These are phyloP conservation scores for Anaspis maculata DNA, from an alignment of 2,888 invertebrate genomes.

Conservation along the genomic window DNA sequence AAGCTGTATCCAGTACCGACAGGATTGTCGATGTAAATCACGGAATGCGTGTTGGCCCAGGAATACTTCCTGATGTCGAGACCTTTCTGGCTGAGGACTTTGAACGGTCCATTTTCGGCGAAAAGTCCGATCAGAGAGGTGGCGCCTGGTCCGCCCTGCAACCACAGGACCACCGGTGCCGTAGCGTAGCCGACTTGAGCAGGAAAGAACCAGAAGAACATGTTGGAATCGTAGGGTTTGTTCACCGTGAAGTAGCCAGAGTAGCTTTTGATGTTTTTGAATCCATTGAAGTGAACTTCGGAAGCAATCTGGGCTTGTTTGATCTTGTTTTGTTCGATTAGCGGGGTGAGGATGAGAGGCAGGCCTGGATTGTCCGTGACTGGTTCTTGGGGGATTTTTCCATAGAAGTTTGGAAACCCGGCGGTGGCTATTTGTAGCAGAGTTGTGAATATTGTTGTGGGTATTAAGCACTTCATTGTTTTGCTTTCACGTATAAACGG, in stretches of 20 bases:
- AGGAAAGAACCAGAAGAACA: slow-evolving; percentile 91
- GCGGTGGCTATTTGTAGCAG: slow-evolving; percentile 1
- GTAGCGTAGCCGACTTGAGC: slow-evolving; percentile 48
- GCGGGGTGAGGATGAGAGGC: slow-evolving; percentile 69
- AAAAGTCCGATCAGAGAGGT: slow-evolving; percentile 74
- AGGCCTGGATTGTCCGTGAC: slow-evolving; percentile 39
- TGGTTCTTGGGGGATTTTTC: slow-evolving; percentile 14
- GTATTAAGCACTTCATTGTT: neutral
- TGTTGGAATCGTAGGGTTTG: slow-evolving; percentile 64
- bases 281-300: slow-evolving; percentile 49
- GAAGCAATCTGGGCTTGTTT: slow-evolving; percentile 51
- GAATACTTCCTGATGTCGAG: slow-evolving; percentile 57
- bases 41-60: slow-evolving; percentile 71
- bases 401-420: slow-evolving; percentile 21
- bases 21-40: slow-evolving; percentile 89
- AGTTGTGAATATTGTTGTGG: neutral
- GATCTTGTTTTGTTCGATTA: slow-evolving; percentile 62
- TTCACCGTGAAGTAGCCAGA: slow-evolving; percentile 83
- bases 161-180: slow-evolving; percentile 73
- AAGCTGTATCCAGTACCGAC: slow-evolving; percentile 91
- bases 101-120: slow-evolving; percentile 67
- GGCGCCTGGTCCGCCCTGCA: slow-evolving; percentile 81
- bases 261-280: slow-evolving; percentile 56
- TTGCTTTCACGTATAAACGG: too few species aligned
- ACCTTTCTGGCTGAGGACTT: slow-evolving; percentile 41